Conservation (phyloP, 2,888 invertebrate genomes). For the Lithosia quadra region DNA sequence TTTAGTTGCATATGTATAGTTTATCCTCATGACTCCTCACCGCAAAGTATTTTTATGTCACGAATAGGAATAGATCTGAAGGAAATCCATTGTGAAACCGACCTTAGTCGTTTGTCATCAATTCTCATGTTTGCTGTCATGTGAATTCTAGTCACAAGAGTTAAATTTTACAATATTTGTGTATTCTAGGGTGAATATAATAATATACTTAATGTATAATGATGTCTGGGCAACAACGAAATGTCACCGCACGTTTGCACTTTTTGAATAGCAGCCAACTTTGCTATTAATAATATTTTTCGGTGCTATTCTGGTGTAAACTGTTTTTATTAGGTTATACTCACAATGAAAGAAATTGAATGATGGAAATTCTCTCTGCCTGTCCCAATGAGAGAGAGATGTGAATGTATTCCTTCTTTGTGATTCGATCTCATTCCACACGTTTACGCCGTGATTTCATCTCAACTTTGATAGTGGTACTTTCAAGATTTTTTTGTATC, state of each 20-base stretch:
- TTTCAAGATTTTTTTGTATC: background rate
- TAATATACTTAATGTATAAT: background rate
- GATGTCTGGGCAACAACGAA: background rate
- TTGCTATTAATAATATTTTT: conserved; percentile 24
- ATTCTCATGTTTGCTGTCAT: background rate
- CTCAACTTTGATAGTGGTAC: background rate
- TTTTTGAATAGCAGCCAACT: conserved; percentile 47
- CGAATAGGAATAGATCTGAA: background rate
- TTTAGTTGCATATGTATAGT: no score
- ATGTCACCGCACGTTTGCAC: background rate
- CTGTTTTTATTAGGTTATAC: conserved; percentile 24
- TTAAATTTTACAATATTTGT: background rate
- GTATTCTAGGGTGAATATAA: background rate
- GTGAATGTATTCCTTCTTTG: background rate
- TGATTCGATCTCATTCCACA: background rate
- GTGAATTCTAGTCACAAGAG: background rate
- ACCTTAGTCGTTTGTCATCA: background rate
- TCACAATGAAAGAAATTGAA: conserved; percentile 8
- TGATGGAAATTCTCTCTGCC: background rate
- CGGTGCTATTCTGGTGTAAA: conserved; percentile 29
- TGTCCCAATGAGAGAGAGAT: background rate
- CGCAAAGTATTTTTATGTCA: no score
- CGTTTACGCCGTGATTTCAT: background rate
- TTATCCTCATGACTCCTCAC: no score
- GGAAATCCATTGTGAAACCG: background rate